Evolutionary conservation across 2,113 vertebrate species (phyloP), one percentile per base, ranked within the genome.

Genomic region (Sardina pilchardus): DNA sequence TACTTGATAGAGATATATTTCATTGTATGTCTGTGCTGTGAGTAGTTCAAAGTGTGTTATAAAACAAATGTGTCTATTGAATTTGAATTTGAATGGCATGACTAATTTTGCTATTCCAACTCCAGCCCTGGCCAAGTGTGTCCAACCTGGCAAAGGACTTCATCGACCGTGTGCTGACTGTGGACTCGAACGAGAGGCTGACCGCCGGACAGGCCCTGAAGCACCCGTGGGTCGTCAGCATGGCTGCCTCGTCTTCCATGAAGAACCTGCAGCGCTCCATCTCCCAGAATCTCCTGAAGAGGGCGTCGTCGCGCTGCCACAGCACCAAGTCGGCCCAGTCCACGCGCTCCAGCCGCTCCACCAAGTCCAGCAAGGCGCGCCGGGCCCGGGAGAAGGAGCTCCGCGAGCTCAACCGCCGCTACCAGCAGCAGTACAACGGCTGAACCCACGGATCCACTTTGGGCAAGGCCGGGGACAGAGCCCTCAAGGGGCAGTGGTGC

Each of bases 61-160:
- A 47, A 47, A 47, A 47, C 9, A 47, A 47, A 47, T 47, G 12
- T 47, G 12, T 47, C 9, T 47, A 47, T 47, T 14, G 12, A 47
- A 47, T 47, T 45, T 45, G 44, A 45, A 42, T 50, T 56, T 56
- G 17, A 36, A 36, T 34, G 10, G 71, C 26, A 36, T 78, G 0
- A 78, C 30, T 78, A 12, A 30, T 42, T 86, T 53, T 85, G 34
- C 91, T 81, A 91, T 17, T 86, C 43, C 71, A 39, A 16, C 85
- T 30, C 48, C 91, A 99, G 98, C 98, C 98, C 34, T 99, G 98
- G 98, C 98, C 98, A 87, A 99, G 96, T 0, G 97, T 99, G 82
- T 99, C 98, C 88, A 99, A 99, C 91, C 92, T 99, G 90, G 98
- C 98, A 88, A 99, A 99, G 93, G 98, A 99, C 92, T 99, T 98